Evolutionary conservation across 1,140 invertebrate species (phyloP).

Genomic region (Tetramorium alpestre): DNA sequence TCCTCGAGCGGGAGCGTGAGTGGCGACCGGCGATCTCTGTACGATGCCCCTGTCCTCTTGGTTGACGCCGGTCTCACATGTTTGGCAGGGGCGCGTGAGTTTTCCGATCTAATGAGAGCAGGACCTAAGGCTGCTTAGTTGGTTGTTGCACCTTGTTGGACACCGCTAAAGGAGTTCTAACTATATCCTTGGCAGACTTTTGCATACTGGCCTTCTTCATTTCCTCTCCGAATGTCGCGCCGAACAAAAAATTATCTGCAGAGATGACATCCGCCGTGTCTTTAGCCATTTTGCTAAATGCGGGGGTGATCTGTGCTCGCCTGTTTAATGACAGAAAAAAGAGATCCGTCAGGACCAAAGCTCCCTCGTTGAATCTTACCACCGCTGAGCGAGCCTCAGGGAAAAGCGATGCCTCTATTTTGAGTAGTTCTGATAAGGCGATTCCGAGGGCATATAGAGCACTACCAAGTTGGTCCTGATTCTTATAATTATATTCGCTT

Average conservation of each 20-base stretch:
- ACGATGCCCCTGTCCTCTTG: not conserved
- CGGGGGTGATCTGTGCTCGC: no score
- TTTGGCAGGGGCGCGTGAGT: not conserved
- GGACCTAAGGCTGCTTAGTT: not conserved
- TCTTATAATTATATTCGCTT: no score
- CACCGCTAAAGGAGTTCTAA: not conserved
- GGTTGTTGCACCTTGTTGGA: not conserved
- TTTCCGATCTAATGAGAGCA: not conserved
- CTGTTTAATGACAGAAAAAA: no score
- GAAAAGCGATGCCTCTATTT: no score
- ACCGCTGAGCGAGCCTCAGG: no score
- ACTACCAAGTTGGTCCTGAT: no score
- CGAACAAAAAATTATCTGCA: not conserved
- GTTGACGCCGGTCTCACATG: not conserved
- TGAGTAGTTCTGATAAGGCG: no score
- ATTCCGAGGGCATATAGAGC: no score
- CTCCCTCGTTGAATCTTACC: no score
- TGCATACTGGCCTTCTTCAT: not conserved
- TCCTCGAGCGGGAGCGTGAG: not conserved
- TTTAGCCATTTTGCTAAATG: no score
- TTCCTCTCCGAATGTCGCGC: not conserved
- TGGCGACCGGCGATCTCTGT: not conserved
- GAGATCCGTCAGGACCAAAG: no score
- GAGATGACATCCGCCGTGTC: not conserved
- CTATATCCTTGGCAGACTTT: not conserved